These are phyloP conservation scores for Pandion haliaetus DNA, from an alignment of 2,113 vertebrate genomes.

Conservation along the genomic window DNA sequence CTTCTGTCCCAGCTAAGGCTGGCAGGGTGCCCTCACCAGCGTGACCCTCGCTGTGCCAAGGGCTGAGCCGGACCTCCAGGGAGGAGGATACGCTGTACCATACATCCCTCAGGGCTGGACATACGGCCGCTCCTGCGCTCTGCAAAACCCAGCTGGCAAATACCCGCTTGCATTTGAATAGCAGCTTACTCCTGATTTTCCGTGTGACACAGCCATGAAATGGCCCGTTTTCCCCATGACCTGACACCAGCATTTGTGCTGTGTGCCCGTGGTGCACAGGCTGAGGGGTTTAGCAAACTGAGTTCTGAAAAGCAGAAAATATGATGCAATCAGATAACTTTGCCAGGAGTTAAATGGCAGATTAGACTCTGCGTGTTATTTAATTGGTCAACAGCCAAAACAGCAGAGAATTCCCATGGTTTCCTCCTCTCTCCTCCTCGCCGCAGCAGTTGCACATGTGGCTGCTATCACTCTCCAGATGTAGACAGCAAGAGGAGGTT, in stretches of 20 bases:
- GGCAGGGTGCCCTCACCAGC: rapidly evolving
- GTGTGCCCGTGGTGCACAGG: rapidly evolving
- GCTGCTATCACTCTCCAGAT: background rate
- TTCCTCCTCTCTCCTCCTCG: background rate
- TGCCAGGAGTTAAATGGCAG: background rate
- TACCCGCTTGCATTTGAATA: background rate
- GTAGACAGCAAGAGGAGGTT: background rate
- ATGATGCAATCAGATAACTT: background rate
- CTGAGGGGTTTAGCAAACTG: background rate
- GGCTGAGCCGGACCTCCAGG: too few relatives aligned
- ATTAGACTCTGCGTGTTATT: background rate
- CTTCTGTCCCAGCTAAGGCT: too few relatives aligned
- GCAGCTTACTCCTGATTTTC: background rate
- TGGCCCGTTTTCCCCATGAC: rapidly evolving
- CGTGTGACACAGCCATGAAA: background rate
- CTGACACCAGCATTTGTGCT: background rate
- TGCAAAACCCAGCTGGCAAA: background rate
- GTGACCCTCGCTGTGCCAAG: rapidly evolving
- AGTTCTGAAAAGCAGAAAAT: background rate
- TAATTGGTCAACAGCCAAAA: background rate
- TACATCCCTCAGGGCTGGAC: background rate
- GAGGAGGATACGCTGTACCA: rapidly evolving
- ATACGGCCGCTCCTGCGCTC: rapidly evolving
- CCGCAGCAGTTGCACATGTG: background rate
- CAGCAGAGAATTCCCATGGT: background rate